Conservation (phyloP, 2,888 invertebrate species). For the Tachystola acroxantha region DNA sequence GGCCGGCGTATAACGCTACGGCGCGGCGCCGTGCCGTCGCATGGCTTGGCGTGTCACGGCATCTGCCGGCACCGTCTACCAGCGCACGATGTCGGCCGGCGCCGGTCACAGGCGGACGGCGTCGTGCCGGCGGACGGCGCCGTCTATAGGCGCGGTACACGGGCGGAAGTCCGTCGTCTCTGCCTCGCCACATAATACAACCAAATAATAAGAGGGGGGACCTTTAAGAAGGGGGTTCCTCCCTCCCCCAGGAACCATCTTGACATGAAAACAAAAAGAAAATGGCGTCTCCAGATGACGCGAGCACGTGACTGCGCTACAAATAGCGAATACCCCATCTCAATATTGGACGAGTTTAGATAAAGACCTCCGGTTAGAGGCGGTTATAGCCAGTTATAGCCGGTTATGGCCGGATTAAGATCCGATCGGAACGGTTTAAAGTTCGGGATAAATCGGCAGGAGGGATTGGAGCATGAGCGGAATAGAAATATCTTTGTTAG, state of each 20-base stretch:
- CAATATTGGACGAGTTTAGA: constrained; percentile 23
- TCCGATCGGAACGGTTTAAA: constrained; percentile 40
- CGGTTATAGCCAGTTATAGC: constrained; percentile 35
- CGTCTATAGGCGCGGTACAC: too few species aligned
- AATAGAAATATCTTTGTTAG: not conserved
- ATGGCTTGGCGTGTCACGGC: too few species aligned
- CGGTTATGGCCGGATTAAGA: constrained; percentile 52
- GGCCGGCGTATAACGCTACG: too few species aligned
- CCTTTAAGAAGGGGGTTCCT: too few species aligned
- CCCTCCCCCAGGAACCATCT: not conserved
- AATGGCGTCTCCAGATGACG: constrained; percentile 48
- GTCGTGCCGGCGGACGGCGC: too few species aligned
- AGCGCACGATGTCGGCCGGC: too few species aligned
- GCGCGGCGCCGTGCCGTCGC: too few species aligned
- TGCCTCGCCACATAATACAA: too few species aligned
- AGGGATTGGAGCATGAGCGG: constrained; percentile 1
- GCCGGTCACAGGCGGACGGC: too few species aligned
- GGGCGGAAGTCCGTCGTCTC: too few species aligned
- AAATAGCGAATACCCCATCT: constrained; percentile 12
- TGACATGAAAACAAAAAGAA: constrained; percentile 37
- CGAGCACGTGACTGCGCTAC: constrained; percentile 46
- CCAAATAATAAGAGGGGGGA: too few species aligned
- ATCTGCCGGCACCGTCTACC: too few species aligned
- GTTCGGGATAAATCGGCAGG: constrained; percentile 12
- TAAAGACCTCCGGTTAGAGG: constrained; percentile 31